Percentiles rank a stretch among this genome's conserved stretches.
These are phyloP conservation scores for Neuroscelio doddi DNA, from an alignment of 2,888 invertebrate species.

Conservation along the genomic window DNA sequence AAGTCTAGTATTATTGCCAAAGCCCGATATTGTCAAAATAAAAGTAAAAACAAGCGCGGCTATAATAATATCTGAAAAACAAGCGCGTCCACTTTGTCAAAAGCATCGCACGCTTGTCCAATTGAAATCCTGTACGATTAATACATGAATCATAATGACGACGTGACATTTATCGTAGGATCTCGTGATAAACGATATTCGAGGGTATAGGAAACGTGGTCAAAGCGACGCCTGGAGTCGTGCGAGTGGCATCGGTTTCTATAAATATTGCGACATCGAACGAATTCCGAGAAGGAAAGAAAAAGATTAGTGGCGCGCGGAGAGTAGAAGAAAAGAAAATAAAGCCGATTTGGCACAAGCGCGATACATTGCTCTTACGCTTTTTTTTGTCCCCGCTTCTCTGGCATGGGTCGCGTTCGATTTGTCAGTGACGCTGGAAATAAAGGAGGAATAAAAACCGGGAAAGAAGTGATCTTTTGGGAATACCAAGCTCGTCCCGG, in stretches of 20 bases:
- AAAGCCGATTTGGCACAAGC: constrained; percentile 46
- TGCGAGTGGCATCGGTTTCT: constrained; percentile 51
- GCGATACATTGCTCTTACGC: constrained; percentile 43
- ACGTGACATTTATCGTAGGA: constrained; percentile 33
- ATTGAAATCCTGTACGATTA: constrained; percentile 36
- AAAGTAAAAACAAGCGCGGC: neutral
- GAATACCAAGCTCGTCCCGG: constrained; percentile 25
- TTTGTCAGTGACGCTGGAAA: constrained; percentile 29
- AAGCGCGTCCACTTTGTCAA: constrained; percentile 10
- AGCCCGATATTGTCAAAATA: neutral
- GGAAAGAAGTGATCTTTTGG: constrained; percentile 35
- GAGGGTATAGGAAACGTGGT: no score
- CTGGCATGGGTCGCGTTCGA: constrained; percentile 10
- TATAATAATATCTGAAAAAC: neutral
- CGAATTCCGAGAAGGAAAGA: constrained; percentile 51
- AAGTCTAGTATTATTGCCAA: no score
- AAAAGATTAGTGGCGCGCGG: constrained; percentile 38
- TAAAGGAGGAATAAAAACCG: constrained; percentile 30
- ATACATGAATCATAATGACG: constrained; percentile 38
- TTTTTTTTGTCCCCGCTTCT: constrained; percentile 15
- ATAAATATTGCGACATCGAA: constrained; percentile 57
- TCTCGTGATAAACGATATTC: constrained; percentile 28
- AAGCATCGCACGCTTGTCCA: constrained; percentile 18
- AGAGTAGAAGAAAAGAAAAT: constrained; percentile 51
- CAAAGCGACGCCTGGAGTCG: constrained; percentile 22